Evolutionary conservation across 2,113 vertebrate species (phyloP), one percentile per base, ranked within the genome.

Genomic region (Platysternon megacephalum): DNA sequence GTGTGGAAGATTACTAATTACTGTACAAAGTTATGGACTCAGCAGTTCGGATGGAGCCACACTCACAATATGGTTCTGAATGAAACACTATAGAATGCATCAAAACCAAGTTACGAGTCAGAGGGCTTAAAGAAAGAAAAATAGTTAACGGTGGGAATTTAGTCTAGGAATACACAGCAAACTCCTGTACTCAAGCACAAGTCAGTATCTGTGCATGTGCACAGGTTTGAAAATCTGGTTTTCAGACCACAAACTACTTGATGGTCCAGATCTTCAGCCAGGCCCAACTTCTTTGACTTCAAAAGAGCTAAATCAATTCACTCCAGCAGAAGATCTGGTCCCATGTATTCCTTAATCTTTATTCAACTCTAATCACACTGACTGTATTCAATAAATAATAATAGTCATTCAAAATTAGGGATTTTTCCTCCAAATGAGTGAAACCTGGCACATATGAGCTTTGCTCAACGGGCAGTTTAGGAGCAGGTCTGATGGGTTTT

Each of bases 81-180:
- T 11, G 79, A 82, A 83, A 68, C 2, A 53, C 80, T 6, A 5
- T 19, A 52, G 35, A 24, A 78, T 51, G 79, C 76, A 76, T 76
- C 90, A 84, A 72, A 65, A 65, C 6, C 88, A 48, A n/a, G 53
- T 14, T 39, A 80, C 48, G 61, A 80, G 68, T 49, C 24, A 0
- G 6, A 9, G 81, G 85, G 95, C 95, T 95, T 10, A 96, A 95
- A 96, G 96, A 92, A 97, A 95, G 95, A 94, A 92, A 95, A 97
- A 97, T 51, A 95, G 96, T 96, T 95, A 97, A 97, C 44, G 82
- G 82, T 65, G 91, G 89, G 81, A 95, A 81, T 83, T 95, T 94
- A 95, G 95, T 95, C 96, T 39, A 94, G 87, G 94, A 79, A 85
- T 86, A 96, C 95, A 95, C 91, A 89, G 89, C 88, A 97, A n/a